Conservation (phyloP, 2,797 vertebrate genomes). For the Poeciliopsis paucimaculata region DNA sequence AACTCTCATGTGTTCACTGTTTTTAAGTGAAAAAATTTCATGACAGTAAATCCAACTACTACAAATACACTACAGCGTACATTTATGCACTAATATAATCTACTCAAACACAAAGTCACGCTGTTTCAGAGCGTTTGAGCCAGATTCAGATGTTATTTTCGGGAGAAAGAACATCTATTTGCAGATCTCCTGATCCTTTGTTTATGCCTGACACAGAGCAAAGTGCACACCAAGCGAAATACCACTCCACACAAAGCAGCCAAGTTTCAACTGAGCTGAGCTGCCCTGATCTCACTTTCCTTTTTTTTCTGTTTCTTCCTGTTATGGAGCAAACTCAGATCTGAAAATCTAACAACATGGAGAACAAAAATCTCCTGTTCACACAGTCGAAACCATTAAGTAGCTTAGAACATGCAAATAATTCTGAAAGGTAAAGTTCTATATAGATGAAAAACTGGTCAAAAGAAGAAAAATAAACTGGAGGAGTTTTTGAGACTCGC, state of each 20-base stretch:
- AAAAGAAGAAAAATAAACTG: background rate
- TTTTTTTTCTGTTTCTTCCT: slow-evolving; percentile 21
- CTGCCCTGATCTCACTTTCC: slow-evolving; percentile 20
- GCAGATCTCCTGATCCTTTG: slow-evolving; percentile 11
- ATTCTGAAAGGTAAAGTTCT: background rate
- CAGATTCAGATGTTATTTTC: slow-evolving; percentile 10
- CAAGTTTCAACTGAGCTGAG: slow-evolving; percentile 33
- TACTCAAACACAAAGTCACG: background rate
- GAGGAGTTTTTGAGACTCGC: background rate
- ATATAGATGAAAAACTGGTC: background rate
- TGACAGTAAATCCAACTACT: background rate
- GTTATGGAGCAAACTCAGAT: slow-evolving; percentile 20
- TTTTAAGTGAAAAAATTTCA: background rate
- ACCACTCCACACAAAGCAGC: slow-evolving; percentile 28
- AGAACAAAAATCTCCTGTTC: slow-evolving; percentile 9
- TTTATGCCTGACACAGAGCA: slow-evolving; percentile 22
- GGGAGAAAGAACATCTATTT: slow-evolving; percentile 6
- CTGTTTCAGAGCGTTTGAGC: background rate
- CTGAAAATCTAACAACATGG: slow-evolving; percentile 26
- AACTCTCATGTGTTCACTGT: background rate
- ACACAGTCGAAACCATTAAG: slow-evolving; percentile 1
- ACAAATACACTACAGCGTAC: background rate
- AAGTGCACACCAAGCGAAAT: slow-evolving; percentile 38
- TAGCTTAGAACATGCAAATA: background rate
- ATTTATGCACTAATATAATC: background rate